Base-by-base conservation (phyloP, 2,888 invertebrate species). In the Acanthosoma haemorrhoidale region DNA sequence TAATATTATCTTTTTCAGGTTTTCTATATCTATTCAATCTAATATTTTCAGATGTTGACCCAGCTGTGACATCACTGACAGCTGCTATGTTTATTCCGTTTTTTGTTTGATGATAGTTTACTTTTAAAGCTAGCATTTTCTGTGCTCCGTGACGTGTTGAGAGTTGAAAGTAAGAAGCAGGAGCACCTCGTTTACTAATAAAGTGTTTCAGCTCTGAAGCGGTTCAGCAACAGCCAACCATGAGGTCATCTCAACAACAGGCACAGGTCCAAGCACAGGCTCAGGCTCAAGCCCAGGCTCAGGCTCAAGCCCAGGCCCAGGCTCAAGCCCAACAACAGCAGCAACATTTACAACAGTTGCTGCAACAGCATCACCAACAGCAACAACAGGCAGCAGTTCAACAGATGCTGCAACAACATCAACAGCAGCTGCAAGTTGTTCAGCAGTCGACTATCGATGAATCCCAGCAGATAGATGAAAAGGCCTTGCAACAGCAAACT, bases 391-490 rank as follows among this genome's bases (percentile, higher is more conserved):
- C 39, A 11, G 36, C 21, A 1, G 18, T 29, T 2, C 64, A 39
- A 39, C 41, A 38, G 36, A 31, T 32, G 43, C 38, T 38, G 8
- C 64, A 64, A 11, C 36, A 29, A 39, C 64, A 64, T 16, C 64
- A 64, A 39, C 64, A 64, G 39, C 64, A 64, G 39, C 15, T 18
- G 8, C 64, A 64, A 64, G 21, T 61, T 36, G 64, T 29, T n/a
- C 64, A 64, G 18, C 64, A 64, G 15, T 64, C 43, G 9, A 16
- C 38, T 29, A n/a, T 16, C 18, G 64, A 64, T n/a, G 64, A 31
- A 25, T 21, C 18, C 9, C 64, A 64, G 39, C 41, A 64, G 29
- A 25, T 39, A 15, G 64, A 64, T 15, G 43, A 64, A 39, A 43
- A 39, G 18, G 25, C 25, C 4, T 25, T 38, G 25, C 51, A 18